phyloP scores from a whole-genome alignment of 2,888 invertebrate species.

The Norana najaformis region DNA sequence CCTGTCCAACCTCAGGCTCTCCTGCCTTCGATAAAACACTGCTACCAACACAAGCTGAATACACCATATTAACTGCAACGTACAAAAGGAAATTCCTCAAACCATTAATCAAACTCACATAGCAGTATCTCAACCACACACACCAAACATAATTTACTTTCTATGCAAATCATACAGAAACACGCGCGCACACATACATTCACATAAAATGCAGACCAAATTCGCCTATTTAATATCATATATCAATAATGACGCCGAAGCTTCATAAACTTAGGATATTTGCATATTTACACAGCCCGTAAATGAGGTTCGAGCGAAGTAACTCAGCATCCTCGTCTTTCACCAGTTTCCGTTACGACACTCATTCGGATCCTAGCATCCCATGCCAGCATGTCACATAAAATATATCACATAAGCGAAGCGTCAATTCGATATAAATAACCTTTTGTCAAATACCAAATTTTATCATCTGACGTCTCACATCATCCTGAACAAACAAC shows the following conservation, averaged over 20 bases:
- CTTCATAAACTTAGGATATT: background rate
- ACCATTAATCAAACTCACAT: background rate
- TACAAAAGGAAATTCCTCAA: conserved; percentile 2
- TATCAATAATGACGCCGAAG: background rate
- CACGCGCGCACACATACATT: background rate
- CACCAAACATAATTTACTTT: conserved; percentile 1
- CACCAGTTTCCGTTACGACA: background rate
- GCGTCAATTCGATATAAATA: background rate
- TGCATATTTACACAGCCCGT: background rate
- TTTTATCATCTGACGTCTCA: background rate
- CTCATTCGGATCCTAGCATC: background rate
- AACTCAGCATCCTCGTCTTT: background rate
- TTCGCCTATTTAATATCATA: background rate
- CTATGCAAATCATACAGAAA: background rate
- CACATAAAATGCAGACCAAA: background rate
- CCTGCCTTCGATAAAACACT: background rate
- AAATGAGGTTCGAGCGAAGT: background rate
- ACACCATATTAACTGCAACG: background rate
- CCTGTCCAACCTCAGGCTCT: background rate
- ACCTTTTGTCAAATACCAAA: conserved; percentile 19
- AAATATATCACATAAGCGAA: background rate
- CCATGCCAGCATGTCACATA: background rate
- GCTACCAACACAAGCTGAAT: background rate
- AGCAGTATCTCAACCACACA: conserved; percentile 5
- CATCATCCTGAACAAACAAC: conserved; percentile 9